Percentiles rank a stretch among this genome's conserved stretches.
phyloP scores from a whole-genome alignment of 23 tunicate species.

The Aplidium turbinatum region DNA sequence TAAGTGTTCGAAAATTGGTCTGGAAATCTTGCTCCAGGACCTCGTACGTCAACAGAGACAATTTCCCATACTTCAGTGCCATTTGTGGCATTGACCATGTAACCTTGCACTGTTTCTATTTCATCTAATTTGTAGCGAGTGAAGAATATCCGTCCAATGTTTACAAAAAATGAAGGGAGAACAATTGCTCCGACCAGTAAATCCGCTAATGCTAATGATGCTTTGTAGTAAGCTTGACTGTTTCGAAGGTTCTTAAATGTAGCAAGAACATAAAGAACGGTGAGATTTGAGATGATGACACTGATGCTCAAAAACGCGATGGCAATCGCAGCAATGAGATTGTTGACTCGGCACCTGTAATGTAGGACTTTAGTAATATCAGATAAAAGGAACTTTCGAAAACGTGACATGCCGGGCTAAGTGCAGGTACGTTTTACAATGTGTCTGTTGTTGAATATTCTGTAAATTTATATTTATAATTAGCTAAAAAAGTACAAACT shows the following conservation, averaged over 20 bases:
- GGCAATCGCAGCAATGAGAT: conserved; percentile 13
- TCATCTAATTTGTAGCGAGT: not conserved
- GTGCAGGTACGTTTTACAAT: no score
- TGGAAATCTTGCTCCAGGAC: not conserved
- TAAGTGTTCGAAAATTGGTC: conserved; percentile 2
- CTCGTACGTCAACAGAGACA: no score
- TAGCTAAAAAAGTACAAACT: no score
- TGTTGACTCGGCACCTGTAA: conserved; percentile 41
- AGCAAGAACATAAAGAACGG: not conserved
- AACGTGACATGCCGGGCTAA: no score
- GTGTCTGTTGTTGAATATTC: no score
- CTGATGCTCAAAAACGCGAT: not conserved
- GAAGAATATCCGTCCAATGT: not conserved
- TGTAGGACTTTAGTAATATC: no score
- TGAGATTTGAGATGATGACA: not conserved
- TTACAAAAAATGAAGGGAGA: conserved; percentile 44
- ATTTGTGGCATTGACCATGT: no score
- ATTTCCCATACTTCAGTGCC: not conserved
- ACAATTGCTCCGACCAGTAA: conserved; percentile 50
- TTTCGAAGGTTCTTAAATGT: conserved; percentile 36
- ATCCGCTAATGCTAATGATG: conserved; percentile 53
- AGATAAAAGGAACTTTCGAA: no score
- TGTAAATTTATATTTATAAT: no score
- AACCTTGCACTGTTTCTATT: not conserved
- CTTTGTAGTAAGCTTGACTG: conserved; percentile 54